Base-by-base conservation (phyloP, 1,140 invertebrate species). In the Philotrypesis tridentata region DNA sequence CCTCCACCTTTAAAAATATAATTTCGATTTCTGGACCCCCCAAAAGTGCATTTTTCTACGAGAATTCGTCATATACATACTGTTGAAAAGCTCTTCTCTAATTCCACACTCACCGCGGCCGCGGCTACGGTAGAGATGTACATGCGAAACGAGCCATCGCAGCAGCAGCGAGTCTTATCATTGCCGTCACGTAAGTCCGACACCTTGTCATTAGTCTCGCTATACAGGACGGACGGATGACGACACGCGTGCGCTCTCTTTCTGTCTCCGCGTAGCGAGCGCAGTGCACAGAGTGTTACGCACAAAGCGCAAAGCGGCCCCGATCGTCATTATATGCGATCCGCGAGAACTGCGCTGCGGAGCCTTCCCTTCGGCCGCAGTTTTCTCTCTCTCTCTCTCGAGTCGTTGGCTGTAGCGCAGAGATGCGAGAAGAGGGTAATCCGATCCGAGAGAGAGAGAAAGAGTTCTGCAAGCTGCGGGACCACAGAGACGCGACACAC, bases 121-220 rank as follows among this genome's bases (percentile, higher is more conserved):
- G n/a, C n/a, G n/a, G n/a, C 31, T 55, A 12, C 31, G 40, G 12
- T 9, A 14, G 12, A 43, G 4, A 14, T 17, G 21, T 55, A 55
- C 48, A 23, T 33, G 27, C 27, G 17, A 31, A 68, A 48, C 11
- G 63, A 67, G 75, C 37, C 25, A 4, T 11, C 25, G 63, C 29
- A 12, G 21, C 7, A n/a, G 12, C 33, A 37, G 27, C 25, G 31
- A 12, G 43, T 75, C 29, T 71, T 72, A 48, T 73, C 72, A 77
- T 76, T 63, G 65, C 27, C 63, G 80, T 82, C 65, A 77, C 72
- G 80, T 82, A 77, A 82, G 23, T 9, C 27, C 61, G 61, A 74
- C 79, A 80, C 71, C 72, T 80, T 80, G 79, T 80, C 79, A 68
- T 74, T 67, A 75, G 61, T 75, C 72, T 73, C 72, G 25, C 33